A percentile compares a stretch with the other conserved stretches of the same genome.
These are phyloP conservation scores for Macrobrachium rosenbergii DNA, from an alignment of 1,140 invertebrate species.

Conservation along the genomic window DNA sequence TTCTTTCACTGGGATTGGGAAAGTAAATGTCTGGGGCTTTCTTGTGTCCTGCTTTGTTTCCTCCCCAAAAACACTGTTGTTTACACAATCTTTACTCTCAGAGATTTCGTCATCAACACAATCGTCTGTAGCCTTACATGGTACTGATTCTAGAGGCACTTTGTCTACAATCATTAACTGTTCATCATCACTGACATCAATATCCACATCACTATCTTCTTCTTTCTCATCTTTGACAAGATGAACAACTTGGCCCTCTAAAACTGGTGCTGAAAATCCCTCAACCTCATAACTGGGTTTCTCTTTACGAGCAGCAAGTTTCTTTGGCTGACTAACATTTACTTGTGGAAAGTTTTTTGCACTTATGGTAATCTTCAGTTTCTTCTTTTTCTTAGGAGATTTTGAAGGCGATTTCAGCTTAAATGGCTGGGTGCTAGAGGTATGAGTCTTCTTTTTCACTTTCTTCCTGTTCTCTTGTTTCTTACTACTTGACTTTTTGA, in stretches of 20 bases:
- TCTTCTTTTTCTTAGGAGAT: slow-evolving; percentile 44
- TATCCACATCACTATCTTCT: slow-evolving; percentile 62
- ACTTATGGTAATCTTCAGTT: slow-evolving; percentile 31
- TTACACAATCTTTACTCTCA: slow-evolving; percentile 21
- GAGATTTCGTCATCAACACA: neutral
- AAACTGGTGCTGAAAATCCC: neutral
- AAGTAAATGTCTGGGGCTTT: slow-evolving; percentile 67
- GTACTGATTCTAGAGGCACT: neutral
- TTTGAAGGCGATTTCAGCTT: neutral
- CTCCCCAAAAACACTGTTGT: neutral
- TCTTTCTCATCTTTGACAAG: slow-evolving; percentile 50
- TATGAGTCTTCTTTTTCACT: slow-evolving; percentile 3
- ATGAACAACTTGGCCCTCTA: slow-evolving; percentile 45
- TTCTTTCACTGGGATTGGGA: slow-evolving; percentile 72
- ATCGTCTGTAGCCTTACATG: neutral
- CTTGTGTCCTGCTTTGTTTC: slow-evolving; percentile 3
- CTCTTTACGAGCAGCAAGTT: too few relatives aligned
- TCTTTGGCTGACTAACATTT: neutral
- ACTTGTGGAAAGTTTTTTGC: neutral
- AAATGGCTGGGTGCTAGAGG: too few relatives aligned
- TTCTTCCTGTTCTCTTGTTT: slow-evolving; percentile 28
- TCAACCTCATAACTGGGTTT: too few relatives aligned
- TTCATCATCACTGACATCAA: slow-evolving; percentile 66
- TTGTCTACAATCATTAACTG: slow-evolving; percentile 53
- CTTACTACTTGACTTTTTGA: slow-evolving; percentile 4